phyloP scores from a whole-genome alignment of 2,888 invertebrate species.

The Hermodice carunculata region DNA sequence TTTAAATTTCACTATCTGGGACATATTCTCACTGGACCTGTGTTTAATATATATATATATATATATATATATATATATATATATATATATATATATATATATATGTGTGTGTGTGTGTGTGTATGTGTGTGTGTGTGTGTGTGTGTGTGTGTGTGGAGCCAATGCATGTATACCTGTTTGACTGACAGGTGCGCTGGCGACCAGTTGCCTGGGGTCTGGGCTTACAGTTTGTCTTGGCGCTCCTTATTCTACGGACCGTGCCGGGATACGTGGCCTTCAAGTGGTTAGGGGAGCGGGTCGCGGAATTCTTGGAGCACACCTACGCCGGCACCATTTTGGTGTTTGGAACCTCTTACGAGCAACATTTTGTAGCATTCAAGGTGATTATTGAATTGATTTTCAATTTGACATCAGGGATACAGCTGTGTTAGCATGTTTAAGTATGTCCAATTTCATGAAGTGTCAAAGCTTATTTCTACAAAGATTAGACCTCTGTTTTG shows the following conservation, averaged over 20 bases:
- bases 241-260: constrained; percentile 59
- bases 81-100: not conserved
- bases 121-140: not conserved
- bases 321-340: constrained; percentile 83
- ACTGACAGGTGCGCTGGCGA: constrained; percentile 39
- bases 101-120: not conserved
- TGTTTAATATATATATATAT: not conserved
- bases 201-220: constrained; percentile 45
- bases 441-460: too few species aligned
- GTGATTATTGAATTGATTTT: too few species aligned
- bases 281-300: constrained; percentile 70
- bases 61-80: not conserved
- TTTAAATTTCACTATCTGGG: too few species aligned
- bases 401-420: too few species aligned
- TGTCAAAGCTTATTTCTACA: too few species aligned
- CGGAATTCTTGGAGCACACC: constrained; percentile 41
- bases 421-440: too few species aligned
- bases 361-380: constrained; percentile 84
- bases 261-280: constrained; percentile 75
- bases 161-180: not conserved
- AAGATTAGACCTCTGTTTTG: too few species aligned
- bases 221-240: constrained; percentile 71
- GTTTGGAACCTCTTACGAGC: constrained; percentile 74
- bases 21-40: too few species aligned
- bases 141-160: not conserved